A percentile compares a stretch with the other conserved stretches of the same genome.
phyloP scores from a whole-genome alignment of 1,140 invertebrate species.

The Tenebrio molitor region DNA sequence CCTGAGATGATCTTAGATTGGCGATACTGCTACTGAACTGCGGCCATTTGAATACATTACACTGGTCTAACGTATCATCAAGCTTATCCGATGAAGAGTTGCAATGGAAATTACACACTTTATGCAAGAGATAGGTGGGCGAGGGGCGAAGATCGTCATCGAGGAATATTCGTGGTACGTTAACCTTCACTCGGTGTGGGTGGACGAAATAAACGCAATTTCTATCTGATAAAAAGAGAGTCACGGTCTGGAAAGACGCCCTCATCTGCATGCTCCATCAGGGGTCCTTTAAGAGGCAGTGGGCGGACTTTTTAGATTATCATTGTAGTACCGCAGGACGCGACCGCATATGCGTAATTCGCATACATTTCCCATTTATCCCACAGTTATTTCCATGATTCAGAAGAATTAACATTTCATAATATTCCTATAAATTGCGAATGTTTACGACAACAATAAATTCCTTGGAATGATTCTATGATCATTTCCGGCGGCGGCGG shows the following conservation, averaged over 20 bases:
- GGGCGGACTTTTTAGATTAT: slow-evolving; percentile 18
- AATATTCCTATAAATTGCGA: slow-evolving; percentile 29
- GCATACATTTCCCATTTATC: not conserved
- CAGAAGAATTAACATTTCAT: slow-evolving; percentile 32
- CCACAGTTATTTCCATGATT: slow-evolving; percentile 15
- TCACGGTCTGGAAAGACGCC: slow-evolving; percentile 8
- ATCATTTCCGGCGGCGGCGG: slow-evolving; percentile 4
- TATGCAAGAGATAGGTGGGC: slow-evolving; percentile 10
- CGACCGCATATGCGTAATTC: not conserved
- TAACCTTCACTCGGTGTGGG: slow-evolving; percentile 4
- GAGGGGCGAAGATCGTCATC: slow-evolving; percentile 19
- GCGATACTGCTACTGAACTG: slow-evolving; percentile 32
- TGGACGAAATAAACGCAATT: slow-evolving; percentile 32
- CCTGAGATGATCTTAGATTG: slow-evolving; percentile 41
- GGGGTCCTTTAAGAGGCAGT: not conserved
- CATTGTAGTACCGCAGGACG: too few relatives aligned
- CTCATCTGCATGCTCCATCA: not conserved
- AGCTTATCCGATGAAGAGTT: slow-evolving; percentile 30
- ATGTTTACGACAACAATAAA: slow-evolving; percentile 21
- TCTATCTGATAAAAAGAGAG: slow-evolving; percentile 39
- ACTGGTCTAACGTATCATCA: slow-evolving; percentile 31
- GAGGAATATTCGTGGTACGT: slow-evolving; percentile 13
- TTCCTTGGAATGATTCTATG: slow-evolving; percentile 19
- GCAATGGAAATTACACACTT: slow-evolving; percentile 34
- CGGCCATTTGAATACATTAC: slow-evolving; percentile 44